Evolutionary conservation across 2,888 invertebrate species (phyloP), one percentile per base, ranked within the genome.

Genomic region (Micoletzkya japonica): DNA sequence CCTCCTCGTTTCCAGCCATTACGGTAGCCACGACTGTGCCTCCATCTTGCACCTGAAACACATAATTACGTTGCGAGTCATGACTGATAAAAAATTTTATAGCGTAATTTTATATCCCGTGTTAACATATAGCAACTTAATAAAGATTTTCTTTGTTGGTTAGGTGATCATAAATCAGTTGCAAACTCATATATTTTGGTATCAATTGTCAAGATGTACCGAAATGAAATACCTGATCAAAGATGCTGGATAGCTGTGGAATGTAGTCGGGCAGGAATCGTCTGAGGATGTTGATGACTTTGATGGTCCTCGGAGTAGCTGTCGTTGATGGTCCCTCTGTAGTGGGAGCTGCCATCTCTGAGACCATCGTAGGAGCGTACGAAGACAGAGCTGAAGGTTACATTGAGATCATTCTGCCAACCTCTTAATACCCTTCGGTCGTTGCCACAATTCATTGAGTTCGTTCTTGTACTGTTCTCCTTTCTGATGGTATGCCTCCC

Each of bases 231-330:
- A 68, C 68, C 7, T 58, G 68, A 14, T 58, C 57, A 6, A 68
- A 58, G 24, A 68, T 57, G 17, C 58, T 58, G 14, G 52, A 44
- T 17, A 68, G 49, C 34, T 68, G 68, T 2, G 68, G 68, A 4
- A 68, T 58, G 49, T 68, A 68, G 2, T 68, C 68, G 1, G 68
- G 68, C 44, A 68, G 57, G 10, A 68, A 24, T 68, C 68, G 26
- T 24, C 37, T n/a, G 24, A 68, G 68, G 14, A 68, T 68, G 34
- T 68, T 68, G 58, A 57, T 57, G 32, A 68, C 49, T 44, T 68
- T 68, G 57, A 68, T 68, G 26, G 57, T 68, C 24, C 68, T 30
- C 1, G 68, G 68, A 7, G 32, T 28, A 1, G 68, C 44, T 0
- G 68, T 32, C 6, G 68, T 66, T 14, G 50, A 30, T 24, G 63